Percentiles rank a stretch among this genome's conserved stretches.
Evolutionary conservation across 2,888 invertebrate species (phyloP).

Genomic region (Leptura quadrifasciata): DNA sequence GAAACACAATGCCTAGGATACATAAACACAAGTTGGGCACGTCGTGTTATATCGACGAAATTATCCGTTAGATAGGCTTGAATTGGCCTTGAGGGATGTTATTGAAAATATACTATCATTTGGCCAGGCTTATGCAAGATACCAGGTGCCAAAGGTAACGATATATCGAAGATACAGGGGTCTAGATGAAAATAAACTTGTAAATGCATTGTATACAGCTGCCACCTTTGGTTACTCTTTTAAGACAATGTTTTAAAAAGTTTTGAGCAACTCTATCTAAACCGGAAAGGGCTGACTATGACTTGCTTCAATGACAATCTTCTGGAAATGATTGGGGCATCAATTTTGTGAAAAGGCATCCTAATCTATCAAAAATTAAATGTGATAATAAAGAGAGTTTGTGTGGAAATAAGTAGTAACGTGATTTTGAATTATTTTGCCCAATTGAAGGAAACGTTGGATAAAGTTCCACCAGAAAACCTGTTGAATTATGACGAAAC

Average conservation of each 20-base stretch:
- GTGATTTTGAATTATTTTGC: not conserved
- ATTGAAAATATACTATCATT: not conserved
- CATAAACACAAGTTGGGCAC: not conserved
- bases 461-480: not conserved
- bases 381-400: not conserved
- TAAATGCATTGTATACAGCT: not conserved
- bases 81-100: not conserved
- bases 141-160: not conserved
- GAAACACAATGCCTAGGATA: not conserved
- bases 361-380: not conserved
- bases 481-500: not conserved
- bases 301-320: not conserved
- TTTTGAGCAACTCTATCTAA: not conserved
- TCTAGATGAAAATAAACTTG: not conserved
- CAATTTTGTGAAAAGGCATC: not conserved
- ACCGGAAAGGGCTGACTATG: not conserved
- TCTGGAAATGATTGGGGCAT: not conserved
- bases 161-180: not conserved
- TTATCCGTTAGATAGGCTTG: not conserved
- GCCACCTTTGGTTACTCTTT: conserved; percentile 1
- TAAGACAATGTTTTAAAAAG: not conserved
- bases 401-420: not conserved
- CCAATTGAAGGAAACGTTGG: not conserved
- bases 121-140: not conserved
- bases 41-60: not conserved